Evolutionary conservation across 64 coral and sea anemone genomes (phyloP).

Genomic region (Orbicella faveolata): DNA sequence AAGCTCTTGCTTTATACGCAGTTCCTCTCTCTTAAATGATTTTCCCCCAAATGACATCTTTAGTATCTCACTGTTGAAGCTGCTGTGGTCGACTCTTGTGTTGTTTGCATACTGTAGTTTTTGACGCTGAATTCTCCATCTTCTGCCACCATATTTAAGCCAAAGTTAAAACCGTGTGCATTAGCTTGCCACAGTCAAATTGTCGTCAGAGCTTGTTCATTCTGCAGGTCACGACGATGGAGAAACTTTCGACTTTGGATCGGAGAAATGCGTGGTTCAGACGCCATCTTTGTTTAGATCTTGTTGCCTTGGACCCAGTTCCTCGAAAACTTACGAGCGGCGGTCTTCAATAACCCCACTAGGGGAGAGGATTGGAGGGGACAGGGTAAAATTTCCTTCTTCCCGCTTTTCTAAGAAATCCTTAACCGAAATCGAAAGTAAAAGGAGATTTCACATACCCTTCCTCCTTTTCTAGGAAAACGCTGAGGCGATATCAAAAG

Average conservation of each 20-base stretch:
- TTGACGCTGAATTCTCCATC: neutral
- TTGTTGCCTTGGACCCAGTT: slow-evolving; percentile 64
- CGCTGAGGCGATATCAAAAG: neutral
- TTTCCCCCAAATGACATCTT: slow-evolving; percentile 83
- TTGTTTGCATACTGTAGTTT: neutral
- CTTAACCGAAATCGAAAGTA: neutral
- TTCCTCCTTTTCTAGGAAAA: neutral
- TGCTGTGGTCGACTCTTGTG: neutral
- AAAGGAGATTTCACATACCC: too few relatives aligned
- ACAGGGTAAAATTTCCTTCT: neutral
- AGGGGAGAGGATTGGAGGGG: neutral
- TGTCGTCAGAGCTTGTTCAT: neutral
- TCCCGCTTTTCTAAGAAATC: slow-evolving; percentile 13
- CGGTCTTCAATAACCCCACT: neutral
- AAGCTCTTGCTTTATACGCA: slow-evolving; percentile 67
- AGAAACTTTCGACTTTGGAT: neutral
- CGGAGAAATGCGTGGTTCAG: neutral
- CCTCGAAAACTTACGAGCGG: neutral
- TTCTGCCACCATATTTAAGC: neutral
- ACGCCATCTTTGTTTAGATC: slow-evolving; percentile 73
- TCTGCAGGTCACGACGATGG: neutral
- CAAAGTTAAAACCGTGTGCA: neutral
- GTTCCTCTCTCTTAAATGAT: slow-evolving; percentile 68
- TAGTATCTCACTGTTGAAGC: neutral
- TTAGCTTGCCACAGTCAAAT: neutral